Percentiles rank a stretch among this genome's conserved stretches.
These are phyloP conservation scores for Conomelus anceps DNA, from an alignment of 2,888 invertebrate genomes.

Conservation along the genomic window DNA sequence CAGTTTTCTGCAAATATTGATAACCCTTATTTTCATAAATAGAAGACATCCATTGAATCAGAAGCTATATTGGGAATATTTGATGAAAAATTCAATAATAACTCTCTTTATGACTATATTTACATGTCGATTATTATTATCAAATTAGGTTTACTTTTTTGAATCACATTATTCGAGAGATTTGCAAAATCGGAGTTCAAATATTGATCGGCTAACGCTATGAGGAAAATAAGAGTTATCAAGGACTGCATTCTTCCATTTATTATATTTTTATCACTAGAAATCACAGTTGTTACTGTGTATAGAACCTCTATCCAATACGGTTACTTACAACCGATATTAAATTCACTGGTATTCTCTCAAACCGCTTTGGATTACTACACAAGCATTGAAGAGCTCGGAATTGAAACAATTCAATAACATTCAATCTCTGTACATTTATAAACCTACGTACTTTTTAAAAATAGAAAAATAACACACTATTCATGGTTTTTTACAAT, in stretches of 20 bases:
- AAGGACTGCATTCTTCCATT: neutral
- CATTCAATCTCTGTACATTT: neutral
- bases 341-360: neutral
- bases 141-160: neutral
- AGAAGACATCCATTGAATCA: neutral
- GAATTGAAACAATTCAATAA: neutral
- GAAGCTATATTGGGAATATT: neutral
- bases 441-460: neutral
- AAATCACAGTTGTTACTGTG: neutral
- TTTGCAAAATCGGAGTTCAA: neutral
- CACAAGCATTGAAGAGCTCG: neutral
- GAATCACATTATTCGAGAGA: neutral
- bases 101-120: neutral
- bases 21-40: neutral
- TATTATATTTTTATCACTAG: neutral
- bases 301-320: neutral
- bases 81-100: neutral
- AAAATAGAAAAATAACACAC: conserved; percentile 25
- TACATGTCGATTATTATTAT: neutral
- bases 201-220: neutral
- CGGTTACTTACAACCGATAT: neutral
- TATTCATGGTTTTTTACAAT: conserved; percentile 9
- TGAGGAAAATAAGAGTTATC: neutral
- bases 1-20: neutral
- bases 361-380: neutral